Base-by-base conservation (phyloP, 2,888 invertebrate species). In the Carabus problematicus region DNA sequence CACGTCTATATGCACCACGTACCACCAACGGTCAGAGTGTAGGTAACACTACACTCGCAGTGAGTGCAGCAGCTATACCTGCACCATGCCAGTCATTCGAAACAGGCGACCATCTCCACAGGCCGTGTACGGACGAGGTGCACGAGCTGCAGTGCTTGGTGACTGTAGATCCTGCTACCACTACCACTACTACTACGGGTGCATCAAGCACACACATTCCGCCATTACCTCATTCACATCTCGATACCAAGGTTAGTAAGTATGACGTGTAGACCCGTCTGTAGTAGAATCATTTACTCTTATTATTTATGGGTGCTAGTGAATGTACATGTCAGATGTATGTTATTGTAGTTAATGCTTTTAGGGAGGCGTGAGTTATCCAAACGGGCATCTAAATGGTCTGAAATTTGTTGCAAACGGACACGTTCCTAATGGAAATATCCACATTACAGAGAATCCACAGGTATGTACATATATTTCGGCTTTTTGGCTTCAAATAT, bases 381-480 rank as follows among this genome's bases (percentile, higher is more conserved):
- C 84, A 14, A 85, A 85, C 75, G 85, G 85, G 12, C 80, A 84
- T 72, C 77, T 81, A 7, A 86, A 86, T 73, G 85, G 84, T 68
- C 78, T 81, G 12, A 85, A 84, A 75, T 82, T 83, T 58, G 82
- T 83, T 55, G 77, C 84, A 69, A 84, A 85, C 74, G 83, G 82
- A 19, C 80, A 80, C 71, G 77, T 89, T 72, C 83, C 86, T 14
- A 87, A 87, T 74, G 87, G 87, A 0, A 84, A 86, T 73, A 85
- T 87, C 47, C 86, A 86, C 75, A 88, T 89, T 72, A 89, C 88
- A 49, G 89, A 90, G 81, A 90, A 90, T 81, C 89, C 89, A 63
- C 85, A 88, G 81, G 90, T 89, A 79, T 82, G 82, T 72, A 45
- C 41, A 7, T 3, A 52, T 56, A 40, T 52, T 12, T 8, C 45